A percentile compares a stretch with the other conserved stretches of the same genome.
Conservation (phyloP, 2,113 vertebrate genomes). For the Lagenorhynchus albirostris region DNA sequence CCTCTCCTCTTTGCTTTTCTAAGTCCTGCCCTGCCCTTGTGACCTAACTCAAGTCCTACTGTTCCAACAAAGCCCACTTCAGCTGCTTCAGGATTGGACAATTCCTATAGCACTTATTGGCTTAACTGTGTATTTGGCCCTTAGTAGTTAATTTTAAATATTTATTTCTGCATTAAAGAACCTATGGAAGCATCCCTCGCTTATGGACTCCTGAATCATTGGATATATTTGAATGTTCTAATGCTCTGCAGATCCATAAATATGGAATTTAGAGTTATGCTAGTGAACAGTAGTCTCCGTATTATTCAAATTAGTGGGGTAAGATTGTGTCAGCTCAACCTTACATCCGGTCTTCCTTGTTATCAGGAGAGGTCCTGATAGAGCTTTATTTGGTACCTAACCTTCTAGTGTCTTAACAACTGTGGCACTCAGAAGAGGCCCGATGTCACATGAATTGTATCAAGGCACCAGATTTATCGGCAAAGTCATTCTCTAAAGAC, state of each 20-base stretch:
- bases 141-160: conserved; percentile 13
- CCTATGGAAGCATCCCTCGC: not conserved
- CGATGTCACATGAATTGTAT: conserved; percentile 32
- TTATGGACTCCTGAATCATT: not conserved
- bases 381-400: not conserved
- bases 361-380: not conserved
- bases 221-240: not conserved
- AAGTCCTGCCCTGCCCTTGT: not conserved
- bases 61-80: not conserved
- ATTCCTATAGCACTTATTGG: not conserved
- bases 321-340: not conserved
- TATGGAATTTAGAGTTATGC: not conserved
- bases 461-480: not conserved
- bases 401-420: not conserved
- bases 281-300: not conserved
- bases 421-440: not conserved
- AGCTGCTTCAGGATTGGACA: not conserved
- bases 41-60: not conserved
- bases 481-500: conserved; percentile 19
- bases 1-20: not conserved
- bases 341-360: not conserved
- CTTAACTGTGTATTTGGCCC: not conserved
- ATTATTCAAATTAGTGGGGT: conserved; percentile 21
- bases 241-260: not conserved
- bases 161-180: conserved; percentile 34